Evolutionary conservation across 2,888 invertebrate species (phyloP).

Genomic region (Pollenia angustigena): DNA sequence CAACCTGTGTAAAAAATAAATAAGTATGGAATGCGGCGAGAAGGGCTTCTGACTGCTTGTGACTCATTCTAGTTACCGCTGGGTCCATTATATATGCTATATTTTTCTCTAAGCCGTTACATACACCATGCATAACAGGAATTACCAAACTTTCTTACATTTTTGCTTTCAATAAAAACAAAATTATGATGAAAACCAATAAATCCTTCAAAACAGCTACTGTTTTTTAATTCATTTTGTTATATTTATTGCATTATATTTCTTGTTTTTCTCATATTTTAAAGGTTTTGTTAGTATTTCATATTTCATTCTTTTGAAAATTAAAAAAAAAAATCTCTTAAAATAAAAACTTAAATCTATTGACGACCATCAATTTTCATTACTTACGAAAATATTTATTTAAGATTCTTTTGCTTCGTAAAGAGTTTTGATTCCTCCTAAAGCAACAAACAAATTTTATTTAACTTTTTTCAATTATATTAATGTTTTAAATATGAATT

Average conservation of each 20-base stretch:
- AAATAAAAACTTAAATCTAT: slow-evolving; percentile 5
- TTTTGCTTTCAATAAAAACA: not conserved
- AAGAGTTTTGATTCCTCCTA: not conserved
- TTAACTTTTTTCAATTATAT: slow-evolving; percentile 31
- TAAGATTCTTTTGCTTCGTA: not conserved
- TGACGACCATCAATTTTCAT: slow-evolving; percentile 38
- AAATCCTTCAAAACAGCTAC: slow-evolving; percentile 50
- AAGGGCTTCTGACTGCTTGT: too few species aligned
- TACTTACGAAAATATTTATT: slow-evolving; percentile 51
- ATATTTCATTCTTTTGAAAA: not conserved
- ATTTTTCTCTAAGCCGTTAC: too few species aligned
- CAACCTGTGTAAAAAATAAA: too few species aligned
- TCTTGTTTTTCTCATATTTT: not conserved
- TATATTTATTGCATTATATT: not conserved
- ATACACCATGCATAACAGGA: too few species aligned
- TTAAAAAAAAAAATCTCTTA: not conserved
- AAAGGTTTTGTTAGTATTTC: not conserved
- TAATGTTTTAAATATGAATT: not conserved
- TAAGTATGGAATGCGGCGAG: too few species aligned
- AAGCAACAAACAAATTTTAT: slow-evolving; percentile 51
- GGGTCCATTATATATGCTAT: too few species aligned
- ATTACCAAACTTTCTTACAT: not conserved
- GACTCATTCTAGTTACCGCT: too few species aligned
- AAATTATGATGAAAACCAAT: slow-evolving; percentile 37
- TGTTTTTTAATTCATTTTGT: not conserved